Conservation (phyloP, 1,140 invertebrate genomes). For the Drosophila paulistorum region DNA sequence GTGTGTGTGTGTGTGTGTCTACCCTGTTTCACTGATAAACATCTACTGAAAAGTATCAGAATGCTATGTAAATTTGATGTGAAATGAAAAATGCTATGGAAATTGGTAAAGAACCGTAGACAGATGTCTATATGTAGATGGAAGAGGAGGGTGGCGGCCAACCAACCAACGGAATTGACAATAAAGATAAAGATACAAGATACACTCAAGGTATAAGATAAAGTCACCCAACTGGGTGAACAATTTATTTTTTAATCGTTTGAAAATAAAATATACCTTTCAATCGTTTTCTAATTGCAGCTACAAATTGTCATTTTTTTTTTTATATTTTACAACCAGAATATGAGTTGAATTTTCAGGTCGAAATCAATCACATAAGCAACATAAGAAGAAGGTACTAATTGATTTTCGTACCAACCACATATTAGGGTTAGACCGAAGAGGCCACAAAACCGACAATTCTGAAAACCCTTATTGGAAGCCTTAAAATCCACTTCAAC, state of each 20-base stretch:
- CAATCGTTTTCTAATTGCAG: too few relatives aligned
- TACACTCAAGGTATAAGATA: too few relatives aligned
- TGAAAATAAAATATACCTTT: too few relatives aligned
- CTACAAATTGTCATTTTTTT: too few relatives aligned
- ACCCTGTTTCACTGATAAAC: slow-evolving; percentile 14
- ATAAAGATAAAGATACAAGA: not conserved
- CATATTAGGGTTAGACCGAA: not conserved
- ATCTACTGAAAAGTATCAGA: slow-evolving; percentile 6
- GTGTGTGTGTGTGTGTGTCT: slow-evolving; percentile 51
- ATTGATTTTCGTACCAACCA: not conserved
- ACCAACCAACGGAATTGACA: slow-evolving; percentile 2
- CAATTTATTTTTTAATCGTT: too few relatives aligned
- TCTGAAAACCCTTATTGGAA: not conserved
- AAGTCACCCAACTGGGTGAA: too few relatives aligned
- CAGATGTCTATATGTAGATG: slow-evolving; percentile 34
- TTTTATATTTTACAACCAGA: too few relatives aligned
- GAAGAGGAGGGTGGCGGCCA: not conserved
- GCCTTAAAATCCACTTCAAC: not conserved
- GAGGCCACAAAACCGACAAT: slow-evolving; percentile 5
- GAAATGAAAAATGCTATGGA: slow-evolving; percentile 60
- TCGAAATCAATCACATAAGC: not conserved
- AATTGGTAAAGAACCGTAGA: slow-evolving; percentile 22
- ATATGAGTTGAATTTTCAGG: not conserved
- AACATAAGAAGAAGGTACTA: not conserved
- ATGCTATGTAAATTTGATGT: slow-evolving; percentile 66